Conservation (phyloP, 1,140 invertebrate genomes). For the Antheraea pernyi region DNA sequence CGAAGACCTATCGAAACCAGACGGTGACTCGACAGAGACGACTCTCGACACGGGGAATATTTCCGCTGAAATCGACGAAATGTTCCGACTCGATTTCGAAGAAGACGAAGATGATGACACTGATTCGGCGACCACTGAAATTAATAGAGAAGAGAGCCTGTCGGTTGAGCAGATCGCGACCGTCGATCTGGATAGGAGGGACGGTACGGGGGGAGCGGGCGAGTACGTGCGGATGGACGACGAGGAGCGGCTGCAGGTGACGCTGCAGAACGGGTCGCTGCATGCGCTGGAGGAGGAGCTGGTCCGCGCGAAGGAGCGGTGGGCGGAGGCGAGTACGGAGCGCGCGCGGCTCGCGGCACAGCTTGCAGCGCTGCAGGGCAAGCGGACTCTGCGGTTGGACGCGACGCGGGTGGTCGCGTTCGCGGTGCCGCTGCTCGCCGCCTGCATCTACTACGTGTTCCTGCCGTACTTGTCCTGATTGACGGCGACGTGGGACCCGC, state of each 20-base stretch:
- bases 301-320: conserved; percentile 72
- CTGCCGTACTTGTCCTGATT: conserved; percentile 74
- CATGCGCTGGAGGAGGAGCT: conserved; percentile 75
- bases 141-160: conserved; percentile 40
- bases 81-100: conserved; percentile 67
- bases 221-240: conserved; percentile 53
- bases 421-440: conserved; percentile 52
- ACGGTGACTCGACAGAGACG: conserved; percentile 25
- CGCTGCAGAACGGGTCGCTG: conserved; percentile 60
- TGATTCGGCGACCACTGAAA: conserved; percentile 58
- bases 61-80: conserved; percentile 62
- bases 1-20: conserved; percentile 34
- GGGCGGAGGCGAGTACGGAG: conserved; percentile 63
- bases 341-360: conserved; percentile 61
- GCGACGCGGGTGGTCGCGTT: conserved; percentile 40
- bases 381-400: conserved; percentile 34
- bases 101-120: conserved; percentile 53
- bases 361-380: conserved; percentile 49
- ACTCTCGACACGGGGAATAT: conserved; percentile 50
- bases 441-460: conserved; percentile 53
- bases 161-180: conserved; percentile 5
- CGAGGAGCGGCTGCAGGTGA: conserved; percentile 53
- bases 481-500: conserved; percentile 77
- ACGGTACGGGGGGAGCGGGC: conserved; percentile 5
- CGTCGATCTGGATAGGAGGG: conserved; percentile 20